Percentiles rank a stretch among this genome's conserved stretches.
phyloP scores from a whole-genome alignment of 1,140 invertebrate species.

The Solenopsis invicta region DNA sequence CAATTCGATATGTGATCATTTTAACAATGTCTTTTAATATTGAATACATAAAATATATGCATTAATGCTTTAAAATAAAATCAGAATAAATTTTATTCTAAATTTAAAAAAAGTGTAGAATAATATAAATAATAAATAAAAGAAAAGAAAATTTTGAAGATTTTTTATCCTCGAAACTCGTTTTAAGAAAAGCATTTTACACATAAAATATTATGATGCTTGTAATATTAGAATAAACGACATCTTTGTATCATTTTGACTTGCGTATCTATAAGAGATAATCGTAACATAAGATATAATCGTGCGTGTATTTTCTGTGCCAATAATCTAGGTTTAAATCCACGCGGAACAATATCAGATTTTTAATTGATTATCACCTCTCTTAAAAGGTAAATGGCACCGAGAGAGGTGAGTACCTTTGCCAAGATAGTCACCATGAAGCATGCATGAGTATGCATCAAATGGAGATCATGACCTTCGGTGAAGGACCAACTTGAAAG shows the following conservation, averaged over 20 bases:
- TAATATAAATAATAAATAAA: no score
- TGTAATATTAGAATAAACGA: background rate
- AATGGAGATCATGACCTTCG: no score
- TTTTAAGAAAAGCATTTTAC: background rate
- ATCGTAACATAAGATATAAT: no score
- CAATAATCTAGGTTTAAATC: no score
- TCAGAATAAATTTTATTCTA: background rate
- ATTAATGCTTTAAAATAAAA: background rate
- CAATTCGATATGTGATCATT: background rate
- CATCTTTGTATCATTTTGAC: background rate
- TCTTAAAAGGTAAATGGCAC: no score
- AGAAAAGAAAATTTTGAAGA: background rate
- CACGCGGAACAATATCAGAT: no score
- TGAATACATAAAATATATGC: background rate
- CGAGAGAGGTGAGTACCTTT: no score
- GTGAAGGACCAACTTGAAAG: no score
- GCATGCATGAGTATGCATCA: no score
- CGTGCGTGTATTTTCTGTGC: no score
- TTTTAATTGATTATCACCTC: no score
- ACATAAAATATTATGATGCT: background rate
- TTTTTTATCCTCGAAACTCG: background rate
- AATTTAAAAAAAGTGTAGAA: background rate
- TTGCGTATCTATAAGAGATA: background rate
- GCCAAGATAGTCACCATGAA: no score
- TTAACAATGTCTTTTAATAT: constrained; percentile 4